phyloP scores from a whole-genome alignment of 2,797 vertebrate species.

The Anabacerthia variegaticeps region DNA sequence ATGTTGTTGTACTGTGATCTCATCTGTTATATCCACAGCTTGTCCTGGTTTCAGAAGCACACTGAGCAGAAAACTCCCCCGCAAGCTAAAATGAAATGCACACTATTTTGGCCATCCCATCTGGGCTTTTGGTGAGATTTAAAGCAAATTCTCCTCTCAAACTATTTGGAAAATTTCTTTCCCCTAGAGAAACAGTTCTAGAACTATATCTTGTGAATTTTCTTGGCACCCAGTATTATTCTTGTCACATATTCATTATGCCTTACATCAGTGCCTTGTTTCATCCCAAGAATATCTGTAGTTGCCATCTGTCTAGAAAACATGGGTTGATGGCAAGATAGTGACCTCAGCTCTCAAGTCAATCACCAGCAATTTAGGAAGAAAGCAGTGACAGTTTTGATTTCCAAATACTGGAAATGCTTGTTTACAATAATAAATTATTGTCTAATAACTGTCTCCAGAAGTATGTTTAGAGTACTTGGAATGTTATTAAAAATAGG shows the following conservation, averaged over 20 bases:
- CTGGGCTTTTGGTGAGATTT: not conserved
- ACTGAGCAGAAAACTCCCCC: not conserved
- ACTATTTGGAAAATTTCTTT: not conserved
- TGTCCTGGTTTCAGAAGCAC: not conserved
- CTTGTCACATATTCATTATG: constrained; percentile 23
- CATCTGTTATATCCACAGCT: not conserved
- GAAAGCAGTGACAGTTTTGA: not conserved
- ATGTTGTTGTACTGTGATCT: not conserved
- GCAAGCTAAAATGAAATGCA: not conserved
- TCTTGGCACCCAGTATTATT: not conserved
- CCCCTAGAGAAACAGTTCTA: not conserved
- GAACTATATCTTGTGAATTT: not conserved
- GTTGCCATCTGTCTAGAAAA: constrained; percentile 29
- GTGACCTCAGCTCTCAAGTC: constrained; percentile 4
- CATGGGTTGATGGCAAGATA: not conserved
- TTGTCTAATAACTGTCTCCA: not conserved
- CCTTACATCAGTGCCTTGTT: constrained; percentile 40
- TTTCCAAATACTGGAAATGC: not conserved
- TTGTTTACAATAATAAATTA: not conserved
- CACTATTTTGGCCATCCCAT: not conserved
- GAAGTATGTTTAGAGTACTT: not conserved
- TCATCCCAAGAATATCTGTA: constrained; percentile 20
- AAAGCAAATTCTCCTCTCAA: not conserved
- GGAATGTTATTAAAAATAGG: not conserved
- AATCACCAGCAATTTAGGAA: not conserved